Base-by-base conservation (phyloP, 2,888 invertebrate species). In the Acanthacorydalis orientalis region DNA sequence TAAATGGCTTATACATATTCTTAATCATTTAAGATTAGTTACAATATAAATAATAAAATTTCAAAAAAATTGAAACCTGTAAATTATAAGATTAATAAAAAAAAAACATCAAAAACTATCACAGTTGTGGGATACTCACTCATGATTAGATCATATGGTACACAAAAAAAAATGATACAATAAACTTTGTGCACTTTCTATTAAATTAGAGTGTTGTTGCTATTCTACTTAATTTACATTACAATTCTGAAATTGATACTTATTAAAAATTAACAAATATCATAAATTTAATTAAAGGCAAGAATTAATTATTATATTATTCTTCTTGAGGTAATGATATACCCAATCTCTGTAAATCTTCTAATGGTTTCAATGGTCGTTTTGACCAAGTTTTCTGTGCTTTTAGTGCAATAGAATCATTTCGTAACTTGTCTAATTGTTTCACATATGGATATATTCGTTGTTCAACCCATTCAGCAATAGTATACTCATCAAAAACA, bases 381-480 rank as follows among this genome's bases (percentile, higher is more conserved):
- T 69, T 64, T 1, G 75, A 74, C 79, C 79, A 80, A 31, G 64
- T 64, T 52, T 69, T 69, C 23, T 69, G 65, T 50, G 64, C 65
- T 55, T 74, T 67, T 33, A 80, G 60, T 38, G 61, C 60, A 42
- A 68, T 61, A 12, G 74, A 73, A 53, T 70, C 67, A 40, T 67
- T 68, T 52, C 75, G 68, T 51, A 80, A 67, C 48, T 67, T 66
- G 50, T 76, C 75, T 48, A 81, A 58, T 50, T 67, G 59, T 31
- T 65, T 53, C 31, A 68, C 58, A 48, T 63, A 64, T 1, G 80
- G 78, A 60, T 75, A 77, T 43, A 80, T 70, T 53, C 72, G 68
- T 57, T 78, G 78, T 54, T 80, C 80, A 33, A 80, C 69, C 72
- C 80, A 81, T 57, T 81, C 81, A 0, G 69, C 65, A 45, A 79